Evolutionary conservation across 2,113 vertebrate genomes (phyloP).

Genomic region (Laterallus jamaicensis): DNA sequence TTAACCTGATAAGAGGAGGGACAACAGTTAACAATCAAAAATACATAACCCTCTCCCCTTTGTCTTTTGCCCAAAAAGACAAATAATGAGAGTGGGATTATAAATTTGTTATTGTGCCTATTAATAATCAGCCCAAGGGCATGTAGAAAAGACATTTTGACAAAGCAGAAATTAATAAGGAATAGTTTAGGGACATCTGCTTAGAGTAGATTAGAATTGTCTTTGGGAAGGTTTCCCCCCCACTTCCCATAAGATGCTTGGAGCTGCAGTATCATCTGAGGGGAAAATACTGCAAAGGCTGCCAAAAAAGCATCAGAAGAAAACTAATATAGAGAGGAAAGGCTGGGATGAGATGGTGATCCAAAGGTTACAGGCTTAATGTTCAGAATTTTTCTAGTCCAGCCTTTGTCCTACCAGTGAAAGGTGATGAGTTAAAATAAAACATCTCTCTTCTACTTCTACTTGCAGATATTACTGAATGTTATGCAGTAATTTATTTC

Average conservation of each 20-base stretch:
- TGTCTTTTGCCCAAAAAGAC: background rate
- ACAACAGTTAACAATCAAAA: background rate
- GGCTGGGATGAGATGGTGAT: background rate
- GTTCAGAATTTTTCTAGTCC: background rate
- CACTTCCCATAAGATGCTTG: background rate
- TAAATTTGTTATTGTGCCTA: background rate
- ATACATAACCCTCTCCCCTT: background rate
- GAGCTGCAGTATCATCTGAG: background rate
- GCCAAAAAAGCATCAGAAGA: slow-evolving; percentile 25
- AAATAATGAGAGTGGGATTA: slow-evolving; percentile 22
- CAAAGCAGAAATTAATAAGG: slow-evolving; percentile 34
- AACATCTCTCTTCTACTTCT: background rate
- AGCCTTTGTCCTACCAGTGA: background rate
- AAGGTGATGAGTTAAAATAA: background rate
- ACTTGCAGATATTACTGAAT: background rate
- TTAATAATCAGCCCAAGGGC: slow-evolving; percentile 25
- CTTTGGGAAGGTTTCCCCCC: background rate
- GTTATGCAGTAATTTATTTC: background rate
- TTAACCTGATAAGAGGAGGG: slow-evolving; percentile 56
- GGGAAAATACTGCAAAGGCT: background rate
- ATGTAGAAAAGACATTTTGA: background rate
- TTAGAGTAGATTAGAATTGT: slow-evolving; percentile 17
- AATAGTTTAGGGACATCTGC: slow-evolving; percentile 19
- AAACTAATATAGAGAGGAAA: slow-evolving; percentile 9
- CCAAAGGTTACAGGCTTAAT: background rate